A percentile compares a stretch with the other conserved stretches of the same genome.
Evolutionary conservation across 2,113 vertebrate genomes (phyloP).

Genomic region (Cettia cetti): DNA sequence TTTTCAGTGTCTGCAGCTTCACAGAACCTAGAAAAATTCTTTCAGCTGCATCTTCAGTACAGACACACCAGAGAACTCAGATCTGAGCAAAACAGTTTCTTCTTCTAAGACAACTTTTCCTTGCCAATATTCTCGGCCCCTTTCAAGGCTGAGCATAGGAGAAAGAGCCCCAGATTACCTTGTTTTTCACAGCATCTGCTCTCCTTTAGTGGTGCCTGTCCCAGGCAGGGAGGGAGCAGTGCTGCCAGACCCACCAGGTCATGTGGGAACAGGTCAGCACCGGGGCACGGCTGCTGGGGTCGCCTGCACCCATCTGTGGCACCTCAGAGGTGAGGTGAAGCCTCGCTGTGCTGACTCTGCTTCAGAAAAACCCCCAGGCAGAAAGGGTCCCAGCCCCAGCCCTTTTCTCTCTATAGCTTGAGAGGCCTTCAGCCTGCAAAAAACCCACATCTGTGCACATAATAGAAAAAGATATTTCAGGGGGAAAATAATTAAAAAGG

Average conservation of each 20-base stretch:
- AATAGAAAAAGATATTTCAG: not conserved
- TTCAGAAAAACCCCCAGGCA: not conserved
- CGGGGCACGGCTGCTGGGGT: rapidly evolving
- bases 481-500: rapidly evolving
- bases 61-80: not conserved
- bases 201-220: not conserved
- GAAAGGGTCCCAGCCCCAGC: not conserved
- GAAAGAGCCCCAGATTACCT: not conserved
- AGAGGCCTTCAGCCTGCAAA: not conserved
- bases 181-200: not conserved
- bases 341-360: rapidly evolving
- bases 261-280: rapidly evolving
- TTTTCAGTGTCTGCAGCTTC: not conserved
- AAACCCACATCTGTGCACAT: rapidly evolving
- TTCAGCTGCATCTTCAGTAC: not conserved
- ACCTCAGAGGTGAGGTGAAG: not conserved
- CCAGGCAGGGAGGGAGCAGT: not conserved
- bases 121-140: not conserved
- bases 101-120: not conserved
- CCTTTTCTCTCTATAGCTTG: not conserved
- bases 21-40: not conserved
- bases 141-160: not conserved
- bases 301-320: not conserved
- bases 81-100: not conserved
- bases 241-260: not conserved